Percentiles rank a stretch among this genome's conserved stretches.
Evolutionary conservation across 2,797 vertebrate species (phyloP).

Genomic region (Micropoecilia bifurca): DNA sequence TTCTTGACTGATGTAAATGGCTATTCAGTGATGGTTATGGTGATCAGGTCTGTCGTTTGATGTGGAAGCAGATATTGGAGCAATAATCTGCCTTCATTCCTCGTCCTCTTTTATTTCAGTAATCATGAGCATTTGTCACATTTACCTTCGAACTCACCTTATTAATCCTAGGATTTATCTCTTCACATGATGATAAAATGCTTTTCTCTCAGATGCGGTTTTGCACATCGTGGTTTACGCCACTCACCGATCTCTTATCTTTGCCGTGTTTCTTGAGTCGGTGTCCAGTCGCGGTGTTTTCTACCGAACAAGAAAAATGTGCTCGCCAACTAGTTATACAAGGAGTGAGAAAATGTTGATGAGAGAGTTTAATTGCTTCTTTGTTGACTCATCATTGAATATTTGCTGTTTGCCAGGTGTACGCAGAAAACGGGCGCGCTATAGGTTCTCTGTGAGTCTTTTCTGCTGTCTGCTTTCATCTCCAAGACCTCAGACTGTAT

Average conservation of each 20-base stretch:
- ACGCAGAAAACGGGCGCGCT: conserved; percentile 39
- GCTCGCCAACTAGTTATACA: conserved; percentile 8
- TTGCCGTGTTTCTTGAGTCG: conserved; percentile 27
- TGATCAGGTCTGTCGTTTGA: conserved; percentile 43
- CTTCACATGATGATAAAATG: not conserved
- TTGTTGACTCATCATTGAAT: conserved; percentile 43
- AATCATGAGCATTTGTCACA: conserved; percentile 56
- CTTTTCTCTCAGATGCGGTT: conserved; percentile 29
- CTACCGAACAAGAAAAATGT: conserved; percentile 7
- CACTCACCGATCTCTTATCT: conserved; percentile 28
- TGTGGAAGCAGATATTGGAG: conserved; percentile 38
- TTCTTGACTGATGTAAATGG: conserved; percentile 44
- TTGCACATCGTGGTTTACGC: conserved; percentile 20
- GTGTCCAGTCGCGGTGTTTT: conserved; percentile 12
- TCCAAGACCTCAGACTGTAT: conserved; percentile 50
- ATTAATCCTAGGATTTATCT: conserved; percentile 46
- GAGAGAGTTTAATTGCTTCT: conserved; percentile 26
- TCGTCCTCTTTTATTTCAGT: conserved; percentile 54
- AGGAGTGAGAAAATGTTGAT: not conserved
- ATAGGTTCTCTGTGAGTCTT: conserved; percentile 34
- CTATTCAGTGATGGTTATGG: conserved; percentile 35
- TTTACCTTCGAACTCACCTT: conserved; percentile 55
- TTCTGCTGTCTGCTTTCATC: conserved; percentile 60
- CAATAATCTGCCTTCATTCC: conserved; percentile 20
- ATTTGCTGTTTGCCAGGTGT: conserved; percentile 41